Base-by-base conservation (phyloP, 2,888 invertebrate species). In the Belgica antarctica region DNA sequence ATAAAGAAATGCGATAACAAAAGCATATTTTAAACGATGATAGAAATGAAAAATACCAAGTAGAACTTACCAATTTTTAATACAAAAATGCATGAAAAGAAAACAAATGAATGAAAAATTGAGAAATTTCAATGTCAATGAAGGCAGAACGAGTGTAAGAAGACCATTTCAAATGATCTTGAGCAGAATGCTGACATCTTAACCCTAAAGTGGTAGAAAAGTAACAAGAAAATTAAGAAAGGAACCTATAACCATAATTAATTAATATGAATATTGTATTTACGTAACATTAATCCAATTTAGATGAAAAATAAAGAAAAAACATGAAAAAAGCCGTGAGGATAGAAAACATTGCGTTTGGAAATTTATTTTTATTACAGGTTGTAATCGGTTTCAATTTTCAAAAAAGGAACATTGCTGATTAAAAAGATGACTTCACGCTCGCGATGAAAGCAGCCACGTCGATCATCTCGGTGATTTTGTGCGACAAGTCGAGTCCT, bases 201-300 rank as follows among this genome's bases (percentile, higher is more conserved):
- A 22, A 41, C 2, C 12, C 7, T 31, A 31, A 31, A 12, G 34
- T 3, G 52, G 22, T 22, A 24, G 25, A 46, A 65, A 65, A 57
- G n/a, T 12, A 65, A 41, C 22, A 68, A 68, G 28, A 31, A 31
- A 68, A 57, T 57, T 47, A 46, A 46, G 46, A 31, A 57, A n/a
- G 24, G 57, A 68, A 68, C 19, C 57, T 68, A 68, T 68, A 68
- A 68, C 31, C 68, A 68, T 68, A 68, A 68, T 68, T 68, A 68
- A 68, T 59, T 52, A 52, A 52, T 19, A 52, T 52, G 52, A 52
- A 52, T 52, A 59, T 68, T 68, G 68, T 68, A 68, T 68, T 68
- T 68, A 68, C 68, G 47, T 68, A 57, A 68, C 59, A 59, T 47
- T 68, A 68, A 68, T 68, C 68, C 57, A 68, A 68, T 66, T 61